Evolutionary conservation across 2,113 vertebrate genomes (phyloP), one percentile per base, ranked within the genome.

Genomic region (Seriola rivoliana): DNA sequence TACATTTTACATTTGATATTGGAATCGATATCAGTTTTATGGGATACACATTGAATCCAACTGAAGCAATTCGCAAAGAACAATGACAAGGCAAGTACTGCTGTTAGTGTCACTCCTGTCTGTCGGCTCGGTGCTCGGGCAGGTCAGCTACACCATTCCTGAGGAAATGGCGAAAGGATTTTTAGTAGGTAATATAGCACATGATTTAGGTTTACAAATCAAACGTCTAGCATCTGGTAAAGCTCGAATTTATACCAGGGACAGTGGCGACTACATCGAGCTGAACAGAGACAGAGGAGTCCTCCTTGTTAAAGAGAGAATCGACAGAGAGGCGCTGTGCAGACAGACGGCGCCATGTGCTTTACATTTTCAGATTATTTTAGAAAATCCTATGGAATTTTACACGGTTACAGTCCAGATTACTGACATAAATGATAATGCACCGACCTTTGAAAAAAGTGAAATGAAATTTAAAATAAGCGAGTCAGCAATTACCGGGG

Each of bases 281-380:
- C 82, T 96, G 50, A 87, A 92, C 66, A 86, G 80, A 79, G 79
- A 86, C 1, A 94, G 72, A 0, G 91, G 82, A 66, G 83, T 92
- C 38, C 87, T 96, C 71, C 62, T 89, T 1, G 74, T 96, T 29
- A 95, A 90, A 32, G 89, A 86, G 11, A 78, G 52, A 85, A 92
- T 96, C 44, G 96, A 97, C 85, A 59, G 96, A 60, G 96, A 97
- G 60, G 58, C 46, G 1, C 58, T 96, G 8, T 97, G 96, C 10
- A 80, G 81, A 57, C 70, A 90, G 75, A 78, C 55, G 0, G 75
- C 91, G 13, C 91, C 85, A 11, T 96, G 95, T 25, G 67, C 94
- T 25, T 57, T 96, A 50, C 85, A 93, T 80, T 94, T 94, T 38
- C 92, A 95, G 25, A 83, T 96, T 11, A 81, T 95, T 55, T 7